These are phyloP conservation scores for Lasiurus borealis DNA, from an alignment of 2,113 vertebrate species.

Conservation along the genomic window DNA sequence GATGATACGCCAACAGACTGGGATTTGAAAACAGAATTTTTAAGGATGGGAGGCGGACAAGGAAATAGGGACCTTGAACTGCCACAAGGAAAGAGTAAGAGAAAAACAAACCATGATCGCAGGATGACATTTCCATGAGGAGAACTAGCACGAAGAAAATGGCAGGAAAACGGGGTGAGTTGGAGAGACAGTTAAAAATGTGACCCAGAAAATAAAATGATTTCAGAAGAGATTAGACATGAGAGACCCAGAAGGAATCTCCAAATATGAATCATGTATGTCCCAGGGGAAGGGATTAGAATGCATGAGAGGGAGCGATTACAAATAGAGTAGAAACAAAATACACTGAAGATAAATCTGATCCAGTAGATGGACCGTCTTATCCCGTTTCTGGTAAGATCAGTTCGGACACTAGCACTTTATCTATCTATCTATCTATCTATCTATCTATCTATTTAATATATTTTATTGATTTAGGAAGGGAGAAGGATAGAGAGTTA, in stretches of 20 bases:
- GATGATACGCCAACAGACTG: background rate
- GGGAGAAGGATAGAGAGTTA: no score
- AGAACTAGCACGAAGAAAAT: background rate
- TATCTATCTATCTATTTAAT: no score
- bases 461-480: no score
- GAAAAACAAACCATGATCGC: background rate
- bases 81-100: background rate
- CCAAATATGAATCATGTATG: background rate
- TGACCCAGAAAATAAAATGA: background rate
- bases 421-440: no score
- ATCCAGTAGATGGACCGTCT: background rate
- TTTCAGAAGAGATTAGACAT: background rate
- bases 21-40: background rate
- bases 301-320: background rate
- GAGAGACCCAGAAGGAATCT: background rate
- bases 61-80: background rate
- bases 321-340: background rate
- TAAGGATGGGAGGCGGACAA: background rate
- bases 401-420: background rate
- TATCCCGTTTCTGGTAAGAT: background rate
- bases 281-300: background rate
- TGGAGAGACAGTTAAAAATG: background rate
- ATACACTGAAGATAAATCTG: background rate
- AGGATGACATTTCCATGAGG: background rate
- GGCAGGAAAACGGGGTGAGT: background rate